Evolutionary conservation across 2,797 vertebrate species (phyloP), one percentile per base, ranked within the genome.

Genomic region (Dromococcyx pavoninus): DNA sequence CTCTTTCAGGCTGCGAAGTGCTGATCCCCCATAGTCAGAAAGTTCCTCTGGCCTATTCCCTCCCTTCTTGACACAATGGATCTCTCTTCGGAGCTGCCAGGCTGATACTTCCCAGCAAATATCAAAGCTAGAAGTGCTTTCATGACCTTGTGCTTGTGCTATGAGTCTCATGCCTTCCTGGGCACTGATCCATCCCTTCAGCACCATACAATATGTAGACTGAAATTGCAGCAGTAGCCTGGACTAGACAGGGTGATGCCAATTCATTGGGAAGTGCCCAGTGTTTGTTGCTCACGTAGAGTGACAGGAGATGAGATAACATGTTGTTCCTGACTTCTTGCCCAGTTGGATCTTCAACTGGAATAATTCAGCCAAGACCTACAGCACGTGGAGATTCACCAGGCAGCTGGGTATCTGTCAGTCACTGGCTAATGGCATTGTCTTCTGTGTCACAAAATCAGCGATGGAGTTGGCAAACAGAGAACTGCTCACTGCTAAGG

Each of bases 231-330:
- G 39, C n/a, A 85, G 39, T 37, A 41, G 60, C n/a, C 11, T 57
- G 35, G 33, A 50, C 24, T n/a, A 58, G 28, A n/a, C 3, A 41
- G 44, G n/a, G 54, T 50, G 17, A 17, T 74, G n/a, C 18, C 18
- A 62, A 1, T 19, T 32, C 48, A 53, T 39, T 54, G 48, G 28
- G 53, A 61, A 75, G 17, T 9, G 10, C 33, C 73, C 0, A 2
- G 9, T 60, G 9, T 28, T 74, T 50, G 18, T 21, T 65, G 9
- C 3, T 75, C 37, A 39, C 0, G 0, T 13, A 33, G 33, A 82
- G 10, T 0, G 0, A 24, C 0, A 4, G 16, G 33, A 75, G 8
- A 33, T 32, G 44, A 87, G 24, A 23, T 11, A 71, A 22, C 13
- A 28, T 0, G 2, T 19, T 48, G 13, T 28, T 92, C 17, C 71